Evolutionary conservation across 2,113 vertebrate genomes (phyloP), one percentile per base, ranked within the genome.

Genomic region (Syrrhaptes paradoxus): DNA sequence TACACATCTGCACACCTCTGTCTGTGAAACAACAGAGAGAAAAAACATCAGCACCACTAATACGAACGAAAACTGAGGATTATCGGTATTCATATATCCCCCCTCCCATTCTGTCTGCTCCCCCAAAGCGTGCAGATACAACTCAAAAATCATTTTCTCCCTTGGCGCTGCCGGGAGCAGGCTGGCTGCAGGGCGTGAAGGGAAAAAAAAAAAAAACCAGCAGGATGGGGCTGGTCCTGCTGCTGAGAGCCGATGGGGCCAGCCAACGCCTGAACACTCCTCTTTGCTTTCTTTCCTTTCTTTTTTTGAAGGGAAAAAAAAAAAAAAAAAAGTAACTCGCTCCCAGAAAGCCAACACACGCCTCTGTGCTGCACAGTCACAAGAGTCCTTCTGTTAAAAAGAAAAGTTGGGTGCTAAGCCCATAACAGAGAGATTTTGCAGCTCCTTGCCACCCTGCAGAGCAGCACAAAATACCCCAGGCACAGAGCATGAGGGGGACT

Each of bases 401-500:
- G 51, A 32, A 46, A 61, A 66, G 3, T 0, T 28, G 54, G 6
- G 13, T 18, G 63, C 28, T 31, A 25, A 45, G 29, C 25, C 22
- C 3, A 0, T 36, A 54, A 36, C 5, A 13, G 22, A 17, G 26
- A 24, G 7, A 4, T 62, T 89, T 63, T 57, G 10, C 19, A 45
- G 43, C 13, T 31, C 20, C 19, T 31, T 9, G 1, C 17, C 2
- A 11, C 46, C 51, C 45, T 28, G 29, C 11, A 3, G 38, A 26
- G 49, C 0, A 0, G 10, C 10, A 15, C 2, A 3, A 55, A 54
- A 17, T 15, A 57, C 8, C 5, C 28, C 26, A n/a, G 41, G 20
- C 13, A 28, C 7, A 52, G 45, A 71, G 48, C 5, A 1, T 2
- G 4, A 34, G 8, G 3, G 20, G 9, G 0, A 32, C 15, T 36